Percentiles rank a stretch among this genome's conserved stretches.
phyloP scores from a whole-genome alignment of 2,113 vertebrate species.

The Marmota flaviventris region DNA sequence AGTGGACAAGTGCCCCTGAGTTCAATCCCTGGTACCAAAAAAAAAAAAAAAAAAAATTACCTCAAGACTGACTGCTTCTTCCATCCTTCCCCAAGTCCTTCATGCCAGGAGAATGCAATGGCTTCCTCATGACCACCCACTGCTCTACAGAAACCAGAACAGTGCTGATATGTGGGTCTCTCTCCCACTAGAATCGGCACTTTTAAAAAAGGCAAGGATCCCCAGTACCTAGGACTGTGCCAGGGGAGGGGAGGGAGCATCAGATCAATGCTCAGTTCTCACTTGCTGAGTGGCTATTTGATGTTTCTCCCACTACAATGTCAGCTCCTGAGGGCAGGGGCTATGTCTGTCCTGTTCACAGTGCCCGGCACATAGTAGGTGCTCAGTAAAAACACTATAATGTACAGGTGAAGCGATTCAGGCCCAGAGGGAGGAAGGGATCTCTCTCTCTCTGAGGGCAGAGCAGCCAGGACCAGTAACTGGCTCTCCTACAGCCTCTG shows the following conservation, averaged over 20 bases:
- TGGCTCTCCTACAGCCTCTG: background rate
- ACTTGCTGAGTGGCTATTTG: background rate
- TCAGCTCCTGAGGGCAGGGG: background rate
- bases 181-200: background rate
- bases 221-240: background rate
- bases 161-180: rapidly evolving
- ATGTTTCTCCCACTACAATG: background rate
- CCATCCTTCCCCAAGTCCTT: background rate
- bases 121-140: background rate
- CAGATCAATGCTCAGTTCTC: background rate
- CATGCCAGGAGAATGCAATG: background rate
- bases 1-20: background rate
- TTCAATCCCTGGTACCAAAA: background rate
- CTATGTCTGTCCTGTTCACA: background rate
- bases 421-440: background rate
- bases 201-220: background rate
- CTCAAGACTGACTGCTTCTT: background rate
- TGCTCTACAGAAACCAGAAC: background rate
- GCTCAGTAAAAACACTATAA: background rate
- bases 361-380: background rate
- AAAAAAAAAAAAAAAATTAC: background rate
- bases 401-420: background rate
- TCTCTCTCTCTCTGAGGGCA: background rate
- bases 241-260: too few relatives aligned
- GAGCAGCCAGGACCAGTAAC: background rate